Conservation (phyloP, 2,797 vertebrate genomes). For the Gymnothorax reevesii region DNA sequence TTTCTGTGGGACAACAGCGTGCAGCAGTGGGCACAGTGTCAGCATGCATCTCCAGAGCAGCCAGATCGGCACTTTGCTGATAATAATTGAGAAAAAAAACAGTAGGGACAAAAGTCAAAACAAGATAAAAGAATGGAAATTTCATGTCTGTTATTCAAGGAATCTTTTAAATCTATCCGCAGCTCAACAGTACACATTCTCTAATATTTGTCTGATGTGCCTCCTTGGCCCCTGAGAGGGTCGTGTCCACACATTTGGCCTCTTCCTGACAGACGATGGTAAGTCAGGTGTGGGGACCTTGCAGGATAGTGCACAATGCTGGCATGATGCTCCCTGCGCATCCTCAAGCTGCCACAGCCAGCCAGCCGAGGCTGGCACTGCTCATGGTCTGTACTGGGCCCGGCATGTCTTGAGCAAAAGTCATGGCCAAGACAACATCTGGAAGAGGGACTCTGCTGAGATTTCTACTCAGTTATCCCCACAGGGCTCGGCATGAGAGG, state of each 20-base stretch:
- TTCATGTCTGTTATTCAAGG: background rate
- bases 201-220: constrained; percentile 15
- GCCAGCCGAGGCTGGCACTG: constrained; percentile 62
- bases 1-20: constrained; percentile 74
- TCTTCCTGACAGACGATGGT: constrained; percentile 1
- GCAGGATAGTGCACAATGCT: constrained; percentile 49
- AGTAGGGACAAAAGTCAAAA: constrained; percentile 36
- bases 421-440: constrained; percentile 73
- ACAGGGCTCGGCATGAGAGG: background rate
- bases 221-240: constrained; percentile 10
- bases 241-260: background rate
- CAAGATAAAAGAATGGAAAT: background rate
- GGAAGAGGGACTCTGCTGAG: constrained; percentile 29
- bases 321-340: constrained; percentile 64
- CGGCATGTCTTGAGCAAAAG: constrained; percentile 47
- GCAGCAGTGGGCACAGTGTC: constrained; percentile 54
- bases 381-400: constrained; percentile 67
- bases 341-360: constrained; percentile 55
- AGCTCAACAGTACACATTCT: background rate
- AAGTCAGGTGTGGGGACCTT: constrained; percentile 9
- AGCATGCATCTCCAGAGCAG: constrained; percentile 66
- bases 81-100: constrained; percentile 54
- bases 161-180: background rate
- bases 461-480: constrained; percentile 8
- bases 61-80: constrained; percentile 63